Conservation (phyloP, 2,797 vertebrate genomes). For the Dromococcyx pavoninus region DNA sequence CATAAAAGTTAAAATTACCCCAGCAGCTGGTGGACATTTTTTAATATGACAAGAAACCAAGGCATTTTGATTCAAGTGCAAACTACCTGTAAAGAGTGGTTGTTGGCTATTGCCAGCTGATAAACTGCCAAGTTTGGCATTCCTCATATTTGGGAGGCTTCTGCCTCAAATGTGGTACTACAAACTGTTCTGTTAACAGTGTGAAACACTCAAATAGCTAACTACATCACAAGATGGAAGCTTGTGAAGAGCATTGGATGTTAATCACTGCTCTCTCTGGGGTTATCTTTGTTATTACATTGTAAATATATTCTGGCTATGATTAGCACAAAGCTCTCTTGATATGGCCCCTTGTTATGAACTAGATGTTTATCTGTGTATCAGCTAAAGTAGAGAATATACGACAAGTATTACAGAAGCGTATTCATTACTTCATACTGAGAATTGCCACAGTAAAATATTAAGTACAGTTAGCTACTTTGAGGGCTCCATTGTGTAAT, state of each 20-base stretch:
- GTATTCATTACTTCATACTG: neutral
- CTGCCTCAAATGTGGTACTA: neutral
- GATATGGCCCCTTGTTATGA: neutral
- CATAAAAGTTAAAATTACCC: neutral
- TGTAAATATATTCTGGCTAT: neutral
- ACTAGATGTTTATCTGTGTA: neutral
- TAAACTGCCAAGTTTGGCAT: neutral
- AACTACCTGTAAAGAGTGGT: neutral
- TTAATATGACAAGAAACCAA: neutral
- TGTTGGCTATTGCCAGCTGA: neutral
- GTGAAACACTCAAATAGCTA: neutral
- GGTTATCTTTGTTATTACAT: neutral
- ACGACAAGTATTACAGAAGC: neutral
- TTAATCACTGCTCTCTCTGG: neutral
- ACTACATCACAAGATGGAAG: neutral
- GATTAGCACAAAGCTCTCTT: neutral
- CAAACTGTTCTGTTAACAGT: neutral
- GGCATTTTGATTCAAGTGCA: neutral
- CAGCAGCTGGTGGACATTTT: neutral
- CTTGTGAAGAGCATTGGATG: neutral
- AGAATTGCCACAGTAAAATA: neutral
- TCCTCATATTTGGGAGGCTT: neutral
- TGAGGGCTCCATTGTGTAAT: neutral
- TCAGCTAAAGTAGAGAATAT: neutral
- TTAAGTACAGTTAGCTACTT: conserved; percentile 3